Evolutionary conservation across 2,113 vertebrate species (phyloP).

Genomic region (Gracilinanus agilis): DNA sequence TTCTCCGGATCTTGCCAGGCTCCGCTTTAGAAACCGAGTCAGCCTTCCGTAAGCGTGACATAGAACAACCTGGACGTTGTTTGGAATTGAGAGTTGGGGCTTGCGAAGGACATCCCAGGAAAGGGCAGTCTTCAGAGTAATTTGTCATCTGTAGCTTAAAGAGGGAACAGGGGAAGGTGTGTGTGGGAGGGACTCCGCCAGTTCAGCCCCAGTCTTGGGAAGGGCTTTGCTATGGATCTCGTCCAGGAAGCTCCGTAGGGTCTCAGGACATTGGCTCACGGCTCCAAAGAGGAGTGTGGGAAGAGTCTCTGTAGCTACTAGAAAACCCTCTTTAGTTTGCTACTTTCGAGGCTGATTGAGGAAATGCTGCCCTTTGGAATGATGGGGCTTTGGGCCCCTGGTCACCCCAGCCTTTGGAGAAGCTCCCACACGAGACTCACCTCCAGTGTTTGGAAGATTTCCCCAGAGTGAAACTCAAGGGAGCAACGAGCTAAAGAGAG

Average conservation of each 20-base stretch:
- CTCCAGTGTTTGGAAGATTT: too few relatives aligned
- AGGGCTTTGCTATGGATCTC: too few relatives aligned
- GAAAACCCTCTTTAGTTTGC: background rate
- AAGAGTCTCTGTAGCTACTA: background rate
- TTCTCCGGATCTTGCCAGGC: background rate
- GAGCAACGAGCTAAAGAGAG: background rate
- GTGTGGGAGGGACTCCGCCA: background rate
- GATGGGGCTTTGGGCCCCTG: background rate
- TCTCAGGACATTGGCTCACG: too few relatives aligned
- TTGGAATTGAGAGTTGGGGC: background rate
- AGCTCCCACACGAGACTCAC: too few relatives aligned
- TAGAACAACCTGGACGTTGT: background rate
- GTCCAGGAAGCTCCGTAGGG: too few relatives aligned
- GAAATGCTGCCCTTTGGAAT: background rate
- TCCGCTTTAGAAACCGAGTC: background rate
- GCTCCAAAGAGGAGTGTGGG: too few relatives aligned
- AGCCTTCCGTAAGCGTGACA: background rate
- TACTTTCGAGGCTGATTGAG: background rate
- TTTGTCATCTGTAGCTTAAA: background rate
- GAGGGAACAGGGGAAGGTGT: background rate
- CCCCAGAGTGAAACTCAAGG: background rate
- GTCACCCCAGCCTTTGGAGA: too few relatives aligned
- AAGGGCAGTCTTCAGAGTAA: background rate
- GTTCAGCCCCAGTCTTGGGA: background rate
- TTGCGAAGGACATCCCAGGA: background rate